Evolutionary conservation across 2,888 invertebrate species (phyloP), one percentile per base, ranked within the genome.

Genomic region (Melinopterus prodromus): DNA sequence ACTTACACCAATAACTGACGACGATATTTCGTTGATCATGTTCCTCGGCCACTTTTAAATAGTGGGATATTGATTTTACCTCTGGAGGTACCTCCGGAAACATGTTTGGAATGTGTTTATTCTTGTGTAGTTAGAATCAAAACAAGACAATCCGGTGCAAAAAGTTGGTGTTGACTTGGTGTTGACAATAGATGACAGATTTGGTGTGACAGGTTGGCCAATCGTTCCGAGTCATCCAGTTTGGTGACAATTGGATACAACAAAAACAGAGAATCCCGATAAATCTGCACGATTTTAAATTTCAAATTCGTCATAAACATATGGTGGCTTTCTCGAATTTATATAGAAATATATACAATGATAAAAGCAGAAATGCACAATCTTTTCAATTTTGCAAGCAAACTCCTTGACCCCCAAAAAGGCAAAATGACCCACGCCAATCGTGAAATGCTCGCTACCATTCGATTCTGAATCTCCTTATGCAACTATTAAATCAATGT

Each of bases 11-110:
- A 89, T 99, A 99, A 76, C 97, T 94, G 71, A 99, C 93, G 69
- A 97, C 94, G 69, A 95, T 92, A 90, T 99, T 98, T 84, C 98
- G 92, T 69, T 92, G 90, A 86, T 98, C 98, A 91, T 99, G 98
- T 89, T 98, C 98, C 74, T 92, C 91, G 0, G 98, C 98, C 80
- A 97, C 93, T 91, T 98, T 99, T 82, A 99, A 90, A 87, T 96
- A 97, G 89, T 97, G 98, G 85, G 97, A 97, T 83, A 99, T 94
- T 37, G 93, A 91, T 89, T 97, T 98, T 71, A 99, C 90, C 81
- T 93, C 92, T 0, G 93, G 89, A 14, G 97, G 97, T 86, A 95
- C 93, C 36, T 95, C 93, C 37, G 96, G 94, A 85, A 94, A 91
- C 74, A 74, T 74, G 6, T n/a, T 74, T 74, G 35, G 35, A 35